A percentile compares a stretch with the other conserved stretches of the same genome.
Evolutionary conservation across 2,113 vertebrate species (phyloP).

Genomic region (Motacilla alba): DNA sequence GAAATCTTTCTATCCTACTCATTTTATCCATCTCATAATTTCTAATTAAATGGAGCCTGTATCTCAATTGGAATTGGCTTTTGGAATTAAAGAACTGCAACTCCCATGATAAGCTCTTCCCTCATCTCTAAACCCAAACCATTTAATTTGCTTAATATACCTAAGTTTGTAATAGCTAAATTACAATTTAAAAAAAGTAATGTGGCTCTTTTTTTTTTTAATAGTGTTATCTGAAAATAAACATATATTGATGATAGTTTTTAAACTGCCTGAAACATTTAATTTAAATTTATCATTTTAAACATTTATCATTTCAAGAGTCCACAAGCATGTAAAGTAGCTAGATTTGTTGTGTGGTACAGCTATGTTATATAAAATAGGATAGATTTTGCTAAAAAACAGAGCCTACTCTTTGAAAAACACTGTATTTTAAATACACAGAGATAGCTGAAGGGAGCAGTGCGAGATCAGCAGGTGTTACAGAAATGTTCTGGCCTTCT

Average conservation of each 20-base stretch:
- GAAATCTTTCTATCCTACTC: neutral
- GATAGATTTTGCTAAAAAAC: neutral
- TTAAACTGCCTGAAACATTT: neutral
- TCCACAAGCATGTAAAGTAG: neutral
- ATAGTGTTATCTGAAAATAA: neutral
- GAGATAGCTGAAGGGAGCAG: neutral
- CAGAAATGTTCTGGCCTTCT: neutral
- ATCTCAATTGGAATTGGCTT: neutral
- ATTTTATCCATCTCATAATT: neutral
- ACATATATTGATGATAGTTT: neutral
- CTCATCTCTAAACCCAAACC: neutral
- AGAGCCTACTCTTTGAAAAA: conserved; percentile 8
- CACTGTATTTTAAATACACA: neutral
- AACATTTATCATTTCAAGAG: neutral
- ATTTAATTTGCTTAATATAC: conserved; percentile 21
- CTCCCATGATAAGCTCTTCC: neutral
- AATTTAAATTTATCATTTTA: no score
- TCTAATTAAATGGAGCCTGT: conserved; percentile 2
- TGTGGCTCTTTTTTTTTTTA: neutral
- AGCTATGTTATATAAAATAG: neutral
- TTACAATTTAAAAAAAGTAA: neutral
- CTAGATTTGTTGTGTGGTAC: neutral
- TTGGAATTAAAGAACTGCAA: conserved; percentile 14
- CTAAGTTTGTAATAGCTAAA: neutral
- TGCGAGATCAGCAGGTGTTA: neutral